These are phyloP conservation scores for Smittia sp. DNA, from an alignment of 2,888 invertebrate species.

Conservation along the genomic window DNA sequence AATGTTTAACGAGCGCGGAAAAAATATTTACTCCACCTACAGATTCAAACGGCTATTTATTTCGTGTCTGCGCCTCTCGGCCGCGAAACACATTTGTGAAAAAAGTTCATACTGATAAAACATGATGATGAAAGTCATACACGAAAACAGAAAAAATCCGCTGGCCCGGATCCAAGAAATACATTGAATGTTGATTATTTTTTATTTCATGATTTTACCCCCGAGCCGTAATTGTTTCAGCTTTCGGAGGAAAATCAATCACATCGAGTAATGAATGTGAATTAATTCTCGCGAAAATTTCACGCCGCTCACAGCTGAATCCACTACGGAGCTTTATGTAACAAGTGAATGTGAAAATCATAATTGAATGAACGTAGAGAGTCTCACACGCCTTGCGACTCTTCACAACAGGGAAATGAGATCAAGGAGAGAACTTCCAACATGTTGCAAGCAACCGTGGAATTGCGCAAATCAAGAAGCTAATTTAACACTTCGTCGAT, in stretches of 20 bases:
- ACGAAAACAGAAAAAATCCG: neutral
- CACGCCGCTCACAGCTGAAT: neutral
- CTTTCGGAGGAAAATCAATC: slow-evolving; percentile 9
- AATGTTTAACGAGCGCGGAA: slow-evolving; percentile 11
- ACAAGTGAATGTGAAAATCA: neutral
- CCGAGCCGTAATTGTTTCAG: neutral
- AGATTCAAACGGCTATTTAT: slow-evolving; percentile 12
- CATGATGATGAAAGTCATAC: slow-evolving; percentile 19
- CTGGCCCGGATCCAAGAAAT: neutral
- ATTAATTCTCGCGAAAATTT: neutral
- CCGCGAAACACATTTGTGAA: neutral
- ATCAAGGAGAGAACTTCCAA: neutral
- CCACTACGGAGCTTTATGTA: neutral
- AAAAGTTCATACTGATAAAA: neutral
- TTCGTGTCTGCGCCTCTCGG: neutral
- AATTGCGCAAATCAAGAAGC: neutral
- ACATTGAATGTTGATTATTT: slow-evolving; percentile 12
- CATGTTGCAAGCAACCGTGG: neutral
- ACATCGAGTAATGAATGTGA: neutral
- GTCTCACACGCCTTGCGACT: neutral
- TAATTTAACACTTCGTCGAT: neutral
- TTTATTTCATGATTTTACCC: neutral
- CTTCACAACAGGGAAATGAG: neutral
- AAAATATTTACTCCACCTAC: slow-evolving; percentile 13
- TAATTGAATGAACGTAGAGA: neutral